Base-by-base conservation (phyloP, 2,797 vertebrate species). In the Selene dorsalis region DNA sequence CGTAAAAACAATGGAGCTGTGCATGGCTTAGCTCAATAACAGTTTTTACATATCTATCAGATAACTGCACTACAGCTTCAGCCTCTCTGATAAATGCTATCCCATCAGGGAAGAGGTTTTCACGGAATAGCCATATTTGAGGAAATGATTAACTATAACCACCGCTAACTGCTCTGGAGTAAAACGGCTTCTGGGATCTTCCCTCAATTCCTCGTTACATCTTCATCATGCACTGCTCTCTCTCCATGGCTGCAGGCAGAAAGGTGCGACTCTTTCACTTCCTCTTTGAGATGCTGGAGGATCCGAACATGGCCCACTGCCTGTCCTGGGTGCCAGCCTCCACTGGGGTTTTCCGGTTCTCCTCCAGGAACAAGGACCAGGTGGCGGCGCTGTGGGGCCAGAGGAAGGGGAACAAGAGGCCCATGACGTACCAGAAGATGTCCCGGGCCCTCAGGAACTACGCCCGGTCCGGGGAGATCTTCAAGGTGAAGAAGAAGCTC, bases 391-490 rank as follows among this genome's bases (percentile, higher is more conserved):
- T 95, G 3, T 96, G 95, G 95, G 95, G 95, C 2, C 89, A 89
- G 73, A 92, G 93, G 53, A 96, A 96, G 59, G 95, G 95, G 64
- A 96, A 96, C 91, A 92, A 93, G 82, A 94, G 93, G 82, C 94
- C 92, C 12, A 96, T 96, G 95, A 96, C 95, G 12, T 96, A 95
- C 88, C 95, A 96, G 90, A 96, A 96, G 88, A 95, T 96, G 95
- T 95, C 95, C 35, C 90, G 95, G 0, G 95, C 95, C n/a, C 88
- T 96, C n/a, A 91, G 95, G 88, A 96, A 96, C 91, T 96, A 96
- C 7, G 86, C 91, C 6, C 91, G 88, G 22, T 95, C 95, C 0
- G 95, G 95, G 6, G 94, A 95, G 86, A 96, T 96, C 80, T 86
- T 95, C 84, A 96, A 95, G 84, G 95, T 96, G 86, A 95, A 96